phyloP scores from a whole-genome alignment of 2,888 invertebrate genomes.

The Sarcophaga subvicina region DNA sequence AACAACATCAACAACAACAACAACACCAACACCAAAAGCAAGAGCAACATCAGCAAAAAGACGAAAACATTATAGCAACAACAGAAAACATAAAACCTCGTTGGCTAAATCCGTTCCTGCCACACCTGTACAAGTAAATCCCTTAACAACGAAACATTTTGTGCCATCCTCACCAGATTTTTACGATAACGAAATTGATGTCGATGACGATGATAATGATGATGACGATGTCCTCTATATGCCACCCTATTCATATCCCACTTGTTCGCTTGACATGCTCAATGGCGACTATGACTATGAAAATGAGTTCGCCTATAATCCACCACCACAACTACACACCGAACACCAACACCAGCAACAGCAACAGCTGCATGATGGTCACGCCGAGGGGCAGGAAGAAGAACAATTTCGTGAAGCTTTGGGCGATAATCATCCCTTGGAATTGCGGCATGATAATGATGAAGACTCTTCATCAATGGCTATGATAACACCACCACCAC shows the following conservation, averaged over 20 bases:
- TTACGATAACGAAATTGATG: constrained; percentile 50
- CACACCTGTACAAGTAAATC: constrained; percentile 74
- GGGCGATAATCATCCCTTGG: constrained; percentile 48
- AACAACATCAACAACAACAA: constrained; percentile 38
- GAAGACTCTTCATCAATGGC: constrained; percentile 77
- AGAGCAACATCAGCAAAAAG: constrained; percentile 9
- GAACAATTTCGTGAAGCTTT: constrained; percentile 49
- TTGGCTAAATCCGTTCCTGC: constrained; percentile 72
- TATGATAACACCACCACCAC: constrained; percentile 80
- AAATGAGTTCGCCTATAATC: constrained; percentile 67
- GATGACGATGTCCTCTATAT: constrained; percentile 62
- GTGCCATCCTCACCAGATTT: constrained; percentile 70
- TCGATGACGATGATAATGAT: constrained; percentile 45
- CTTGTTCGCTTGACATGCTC: constrained; percentile 68
- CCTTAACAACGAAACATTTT: constrained; percentile 68
- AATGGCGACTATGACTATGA: constrained; percentile 65
- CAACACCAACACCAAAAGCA: constrained; percentile 17
- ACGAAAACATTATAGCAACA: constrained; percentile 50
- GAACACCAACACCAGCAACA: constrained; percentile 40
- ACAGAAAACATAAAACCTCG: constrained; percentile 65
- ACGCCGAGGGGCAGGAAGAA: constrained; percentile 41
- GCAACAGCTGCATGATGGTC: constrained; percentile 7
- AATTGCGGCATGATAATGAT: constrained; percentile 52
- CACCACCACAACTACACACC: constrained; percentile 57
- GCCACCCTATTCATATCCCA: constrained; percentile 70